Percentiles rank a stretch among this genome's conserved stretches.
phyloP scores from a whole-genome alignment of 1,140 invertebrate genomes.

The Tetramorium parvispinum region DNA sequence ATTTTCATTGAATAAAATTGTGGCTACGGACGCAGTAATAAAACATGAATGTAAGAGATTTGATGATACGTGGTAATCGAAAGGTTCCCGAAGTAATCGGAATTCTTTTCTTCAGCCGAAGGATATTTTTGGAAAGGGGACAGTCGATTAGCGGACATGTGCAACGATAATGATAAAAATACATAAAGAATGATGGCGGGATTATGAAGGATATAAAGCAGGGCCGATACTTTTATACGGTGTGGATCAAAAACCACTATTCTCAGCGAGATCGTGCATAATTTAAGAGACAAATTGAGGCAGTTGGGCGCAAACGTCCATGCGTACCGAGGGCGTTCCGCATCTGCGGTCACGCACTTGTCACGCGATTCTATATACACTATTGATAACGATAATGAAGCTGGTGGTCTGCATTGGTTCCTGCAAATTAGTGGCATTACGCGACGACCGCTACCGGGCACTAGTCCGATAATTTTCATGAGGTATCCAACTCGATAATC shows the following conservation, averaged over 20 bases:
- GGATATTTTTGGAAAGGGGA: neutral
- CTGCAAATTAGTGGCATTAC: conserved; percentile 72
- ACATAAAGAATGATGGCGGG: neutral
- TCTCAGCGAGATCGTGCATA: conserved; percentile 60
- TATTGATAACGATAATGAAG: conserved; percentile 77
- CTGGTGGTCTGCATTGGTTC: conserved; percentile 53
- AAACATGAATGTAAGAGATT: neutral
- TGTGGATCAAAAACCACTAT: conserved; percentile 63
- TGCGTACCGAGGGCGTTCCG: conserved; percentile 68
- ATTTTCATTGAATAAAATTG: neutral
- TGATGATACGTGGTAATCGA: neutral
- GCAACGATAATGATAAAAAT: neutral
- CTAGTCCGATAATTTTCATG: conserved; percentile 68
- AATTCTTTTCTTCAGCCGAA: neutral
- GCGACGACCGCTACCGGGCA: conserved; percentile 25
- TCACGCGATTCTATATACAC: conserved; percentile 76
- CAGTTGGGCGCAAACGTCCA: conserved; percentile 37
- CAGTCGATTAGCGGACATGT: neutral
- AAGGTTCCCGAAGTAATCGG: neutral
- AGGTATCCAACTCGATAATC: conserved; percentile 63
- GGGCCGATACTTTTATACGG: conserved; percentile 33
- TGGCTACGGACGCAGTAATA: neutral
- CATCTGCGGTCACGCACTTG: conserved; percentile 74
- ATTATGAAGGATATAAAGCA: neutral
- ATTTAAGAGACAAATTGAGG: conserved; percentile 70